Percentiles rank a stretch among this genome's conserved stretches.
phyloP scores from a whole-genome alignment of 2,797 vertebrate genomes.

The Chromobotia macracanthus region DNA sequence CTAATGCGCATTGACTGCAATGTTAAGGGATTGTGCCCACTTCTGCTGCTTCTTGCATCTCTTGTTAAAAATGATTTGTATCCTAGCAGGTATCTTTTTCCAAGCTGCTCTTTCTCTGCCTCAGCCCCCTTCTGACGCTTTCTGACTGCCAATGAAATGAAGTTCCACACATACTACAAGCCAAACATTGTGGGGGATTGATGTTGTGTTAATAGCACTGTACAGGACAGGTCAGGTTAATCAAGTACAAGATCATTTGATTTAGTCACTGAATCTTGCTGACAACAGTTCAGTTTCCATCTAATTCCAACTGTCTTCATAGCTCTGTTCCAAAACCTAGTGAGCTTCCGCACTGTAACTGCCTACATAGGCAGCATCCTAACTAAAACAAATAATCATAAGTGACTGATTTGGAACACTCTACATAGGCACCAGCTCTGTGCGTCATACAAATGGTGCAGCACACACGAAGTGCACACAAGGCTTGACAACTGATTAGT shows the following conservation, averaged over 20 bases:
- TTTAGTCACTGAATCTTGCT: constrained; percentile 17
- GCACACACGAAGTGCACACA: no score
- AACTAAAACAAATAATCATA: no score
- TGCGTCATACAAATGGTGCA: no score
- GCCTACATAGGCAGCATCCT: no score
- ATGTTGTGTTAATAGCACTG: neutral
- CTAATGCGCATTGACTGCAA: neutral
- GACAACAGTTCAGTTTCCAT: constrained; percentile 17
- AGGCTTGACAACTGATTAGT: no score
- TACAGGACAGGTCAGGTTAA: neutral
- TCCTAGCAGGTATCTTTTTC: constrained; percentile 24
- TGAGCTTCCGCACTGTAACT: no score
- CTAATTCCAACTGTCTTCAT: constrained; percentile 3
- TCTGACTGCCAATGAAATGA: neutral
- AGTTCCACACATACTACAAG: neutral
- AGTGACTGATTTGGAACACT: no score
- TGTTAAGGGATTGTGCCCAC: constrained; percentile 6
- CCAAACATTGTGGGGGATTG: neutral
- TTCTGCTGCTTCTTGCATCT: neutral
- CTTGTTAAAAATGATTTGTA: constrained; percentile 37
- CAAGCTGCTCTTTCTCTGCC: neutral
- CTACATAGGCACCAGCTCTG: no score
- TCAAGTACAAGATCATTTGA: constrained; percentile 25
- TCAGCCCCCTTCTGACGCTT: neutral
- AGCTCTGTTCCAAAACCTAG: neutral